Percentiles rank a stretch among this genome's conserved stretches.
These are phyloP conservation scores for Onychostoma macrolepis DNA, from an alignment of 2,113 vertebrate genomes.

Conservation along the genomic window DNA sequence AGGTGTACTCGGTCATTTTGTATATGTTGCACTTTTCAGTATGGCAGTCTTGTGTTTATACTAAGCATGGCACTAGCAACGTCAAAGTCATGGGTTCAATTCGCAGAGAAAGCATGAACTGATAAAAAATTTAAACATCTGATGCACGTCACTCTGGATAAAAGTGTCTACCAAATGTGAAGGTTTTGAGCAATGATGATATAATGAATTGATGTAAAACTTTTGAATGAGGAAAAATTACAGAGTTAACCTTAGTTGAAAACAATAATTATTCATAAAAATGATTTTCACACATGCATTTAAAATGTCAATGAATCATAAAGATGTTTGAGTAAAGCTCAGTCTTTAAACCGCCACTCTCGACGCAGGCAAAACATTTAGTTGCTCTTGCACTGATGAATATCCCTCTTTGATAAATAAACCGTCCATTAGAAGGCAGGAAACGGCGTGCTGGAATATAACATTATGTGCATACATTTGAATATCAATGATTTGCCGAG, in stretches of 20 bases:
- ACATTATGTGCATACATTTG: background rate
- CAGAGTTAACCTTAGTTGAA: background rate
- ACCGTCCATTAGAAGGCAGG: background rate
- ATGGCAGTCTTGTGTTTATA: too few relatives aligned
- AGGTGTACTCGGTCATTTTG: background rate
- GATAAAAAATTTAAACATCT: too few relatives aligned
- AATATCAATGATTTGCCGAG: constrained; percentile 37
- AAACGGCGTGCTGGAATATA: constrained; percentile 4
- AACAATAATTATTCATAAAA: background rate
- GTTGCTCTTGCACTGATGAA: background rate
- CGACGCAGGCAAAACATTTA: background rate
- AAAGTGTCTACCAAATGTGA: too few relatives aligned
- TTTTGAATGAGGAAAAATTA: background rate
- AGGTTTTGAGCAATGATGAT: too few relatives aligned
- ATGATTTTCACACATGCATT: background rate
- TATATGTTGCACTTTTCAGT: background rate
- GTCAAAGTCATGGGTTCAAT: too few relatives aligned
- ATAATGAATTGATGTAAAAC: background rate
- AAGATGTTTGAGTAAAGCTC: background rate
- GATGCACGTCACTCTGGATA: too few relatives aligned
- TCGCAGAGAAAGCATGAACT: background rate
- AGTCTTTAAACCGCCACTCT: background rate
- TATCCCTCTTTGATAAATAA: constrained; percentile 23
- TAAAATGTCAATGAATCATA: background rate
- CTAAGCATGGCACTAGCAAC: too few relatives aligned